Evolutionary conservation across 2,113 vertebrate genomes (phyloP).

Genomic region (Alethe castanea): DNA sequence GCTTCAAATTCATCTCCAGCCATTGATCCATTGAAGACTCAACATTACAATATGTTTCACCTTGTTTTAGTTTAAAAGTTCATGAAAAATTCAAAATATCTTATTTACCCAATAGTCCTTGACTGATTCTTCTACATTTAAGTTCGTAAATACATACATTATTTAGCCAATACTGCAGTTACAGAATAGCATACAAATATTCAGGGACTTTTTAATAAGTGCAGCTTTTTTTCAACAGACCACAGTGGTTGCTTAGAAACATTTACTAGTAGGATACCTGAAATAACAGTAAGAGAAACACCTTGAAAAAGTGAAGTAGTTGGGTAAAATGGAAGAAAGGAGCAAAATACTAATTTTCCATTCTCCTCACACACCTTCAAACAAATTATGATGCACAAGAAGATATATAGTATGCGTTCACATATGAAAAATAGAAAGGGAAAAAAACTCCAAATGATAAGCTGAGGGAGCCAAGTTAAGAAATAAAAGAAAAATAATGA

Average conservation of each 20-base stretch:
- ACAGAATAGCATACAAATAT: conserved; percentile 53
- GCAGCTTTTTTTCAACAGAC: conserved; percentile 36
- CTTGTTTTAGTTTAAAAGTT: conserved; percentile 65
- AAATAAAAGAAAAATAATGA: neutral
- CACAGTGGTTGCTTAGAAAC: conserved; percentile 32
- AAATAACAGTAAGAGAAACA: neutral
- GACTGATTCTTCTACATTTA: conserved; percentile 39
- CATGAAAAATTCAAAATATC: conserved; percentile 63
- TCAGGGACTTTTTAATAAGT: conserved; percentile 49
- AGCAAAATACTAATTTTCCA: neutral
- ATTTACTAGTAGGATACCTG: neutral
- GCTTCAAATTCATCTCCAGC: conserved; percentile 20
- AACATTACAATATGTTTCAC: conserved; percentile 30
- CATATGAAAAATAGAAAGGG: neutral
- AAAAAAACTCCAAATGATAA: neutral
- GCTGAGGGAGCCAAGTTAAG: neutral
- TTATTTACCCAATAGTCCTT: conserved; percentile 58
- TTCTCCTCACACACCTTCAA: neutral
- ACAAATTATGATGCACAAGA: neutral
- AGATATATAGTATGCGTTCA: neutral
- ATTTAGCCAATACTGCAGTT: conserved; percentile 50
- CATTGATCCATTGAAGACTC: conserved; percentile 46
- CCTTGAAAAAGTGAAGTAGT: neutral
- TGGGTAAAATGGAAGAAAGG: neutral
- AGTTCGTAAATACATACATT: conserved; percentile 56